Evolutionary conservation across 2,797 vertebrate genomes (phyloP).

Genomic region (Tenualosa ilisha): DNA sequence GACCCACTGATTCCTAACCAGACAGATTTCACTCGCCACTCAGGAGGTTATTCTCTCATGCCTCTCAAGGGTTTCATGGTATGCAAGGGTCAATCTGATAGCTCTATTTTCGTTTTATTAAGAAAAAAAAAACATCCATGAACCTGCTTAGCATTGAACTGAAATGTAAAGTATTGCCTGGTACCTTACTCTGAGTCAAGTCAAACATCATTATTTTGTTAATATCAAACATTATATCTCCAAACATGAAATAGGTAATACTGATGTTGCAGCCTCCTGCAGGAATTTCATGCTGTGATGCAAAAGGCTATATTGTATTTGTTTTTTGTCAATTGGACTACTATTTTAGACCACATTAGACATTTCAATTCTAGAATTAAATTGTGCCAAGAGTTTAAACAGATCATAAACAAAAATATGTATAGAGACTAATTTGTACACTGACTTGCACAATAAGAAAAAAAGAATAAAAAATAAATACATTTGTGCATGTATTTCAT

Average conservation of each 20-base stretch:
- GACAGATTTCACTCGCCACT: background rate
- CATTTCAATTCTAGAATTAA: background rate
- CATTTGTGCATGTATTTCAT: background rate
- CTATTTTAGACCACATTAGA: background rate
- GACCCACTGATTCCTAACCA: constrained; percentile 23
- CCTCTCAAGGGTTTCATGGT: background rate
- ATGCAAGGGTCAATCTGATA: background rate
- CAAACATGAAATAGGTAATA: background rate
- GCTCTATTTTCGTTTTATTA: background rate
- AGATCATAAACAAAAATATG: background rate
- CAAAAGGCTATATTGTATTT: background rate
- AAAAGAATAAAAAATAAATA: background rate
- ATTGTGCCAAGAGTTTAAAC: background rate
- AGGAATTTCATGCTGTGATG: background rate
- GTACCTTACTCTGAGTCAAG: background rate
- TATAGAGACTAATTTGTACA: background rate
- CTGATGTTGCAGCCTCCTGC: background rate
- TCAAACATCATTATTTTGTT: background rate
- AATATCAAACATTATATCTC: background rate
- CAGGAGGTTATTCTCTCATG: background rate
- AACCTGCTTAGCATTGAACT: background rate
- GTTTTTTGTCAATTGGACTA: background rate
- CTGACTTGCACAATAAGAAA: background rate
- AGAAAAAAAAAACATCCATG: background rate
- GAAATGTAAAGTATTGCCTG: background rate